Base-by-base conservation (phyloP, 2,888 invertebrate species). In the Platycnemis pennipes region DNA sequence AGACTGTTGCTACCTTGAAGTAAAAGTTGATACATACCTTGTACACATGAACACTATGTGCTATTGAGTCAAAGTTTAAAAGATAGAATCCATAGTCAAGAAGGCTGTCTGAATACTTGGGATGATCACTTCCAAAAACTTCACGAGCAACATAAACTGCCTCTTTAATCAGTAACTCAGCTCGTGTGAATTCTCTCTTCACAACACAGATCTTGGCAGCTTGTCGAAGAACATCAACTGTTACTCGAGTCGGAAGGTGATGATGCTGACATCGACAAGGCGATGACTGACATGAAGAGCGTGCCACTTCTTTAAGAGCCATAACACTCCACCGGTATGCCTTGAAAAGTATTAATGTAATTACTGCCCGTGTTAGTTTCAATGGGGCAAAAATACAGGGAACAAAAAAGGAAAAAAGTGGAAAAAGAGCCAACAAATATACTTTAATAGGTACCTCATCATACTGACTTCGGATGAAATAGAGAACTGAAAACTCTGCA, bases 71-170 rank as follows among this genome's bases (percentile, higher is more conserved):
- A 94, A 98, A 98, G 96, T 99, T 99, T 95, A 99, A 97, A 95
- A 99, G 97, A 96, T 98, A 99, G 97, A 98, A 99, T 95, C 99
- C 99, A 96, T 98, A 99, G 97, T 99, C 99, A 95, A 98, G 97
- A 94, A 99, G 97, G 86, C 98, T 98, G 96, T 98, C 98, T 45
- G 99, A 98, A 96, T 98, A 98, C 95, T 98, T 98, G 94, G 98
- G 98, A 97, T 99, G 98, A n/a, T 97, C 96, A 45, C 88, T 95
- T 37, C 96, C 96, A 96, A 96, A 96, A 63, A 96, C 95, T 94
- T 96, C 96, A 94, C 98, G 97, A 26, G 98, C 98, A 94, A 98
- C 97, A 95, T 97, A 97, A 86, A 98, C 98, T 0, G 99, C 99
- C 96, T 99, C 98, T 95, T 98, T 97, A 95, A 99, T 98, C 94